Base-by-base conservation (phyloP, 2,113 vertebrate species). In the Daboia siamensis region DNA sequence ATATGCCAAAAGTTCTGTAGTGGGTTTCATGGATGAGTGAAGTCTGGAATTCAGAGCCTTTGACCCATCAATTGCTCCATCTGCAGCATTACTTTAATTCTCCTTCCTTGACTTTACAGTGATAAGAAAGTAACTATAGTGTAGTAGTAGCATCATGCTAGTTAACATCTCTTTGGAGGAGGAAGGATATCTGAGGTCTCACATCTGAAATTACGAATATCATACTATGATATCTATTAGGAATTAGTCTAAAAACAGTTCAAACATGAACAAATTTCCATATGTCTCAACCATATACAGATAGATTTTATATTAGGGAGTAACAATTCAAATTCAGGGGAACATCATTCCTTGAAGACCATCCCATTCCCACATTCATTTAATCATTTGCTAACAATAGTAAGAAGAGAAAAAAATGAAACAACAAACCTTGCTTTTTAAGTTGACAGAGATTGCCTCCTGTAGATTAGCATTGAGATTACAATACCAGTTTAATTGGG, bases 381-480 rank as follows among this genome's bases (percentile, higher is more conserved):
- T 88, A 44, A 0, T 80, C 20, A 23, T 80, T 80, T 56, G 87
- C n/a, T 86, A 46, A 29, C 48, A 2, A 93, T 46, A 90, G 23
- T 54, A 85, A 85, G 84, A 91, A 11, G 0, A 0, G 3, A 26
- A 29, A 21, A 21, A 57, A 46, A 33, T 56, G 61, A 90, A 90
- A 33, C 0, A 59, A 44, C 21, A 0, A 74, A 69, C 48, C 46
- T 20, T 59, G 2, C n/a, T 90, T 89, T 86, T 88, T 11, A 0
- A 0, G 6, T 74, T 10, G 46, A 90, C 90, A 89, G 69, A 11
- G 8, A 11, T 26, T 57, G n/a, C 64, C 48, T 91, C 46, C 11
- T 74, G 21, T 91, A 91, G 88, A 88, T 74, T n/a, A 85, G 89
- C 95, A 33, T 86, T 91, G 64, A 93, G 92, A 29, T 44, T 91